Percentiles rank a stretch among this genome's conserved stretches.
Conservation (phyloP, 64 coral and sea anemone genomes). For the Hydrozoanthus tunicans region DNA sequence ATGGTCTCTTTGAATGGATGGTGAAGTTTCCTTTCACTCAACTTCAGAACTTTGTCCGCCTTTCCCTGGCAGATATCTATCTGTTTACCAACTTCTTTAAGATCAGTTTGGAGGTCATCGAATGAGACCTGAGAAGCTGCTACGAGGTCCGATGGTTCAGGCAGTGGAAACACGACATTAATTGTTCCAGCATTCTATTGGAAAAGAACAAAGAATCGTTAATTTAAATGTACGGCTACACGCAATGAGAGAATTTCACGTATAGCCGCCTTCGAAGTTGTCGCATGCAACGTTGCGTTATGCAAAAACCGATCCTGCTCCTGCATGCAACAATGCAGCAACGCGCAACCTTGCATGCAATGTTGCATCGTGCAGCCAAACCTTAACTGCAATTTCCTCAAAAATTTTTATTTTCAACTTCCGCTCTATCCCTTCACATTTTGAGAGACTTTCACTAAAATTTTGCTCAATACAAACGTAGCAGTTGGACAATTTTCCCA, state of each 20-base stretch:
- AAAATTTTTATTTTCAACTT: neutral
- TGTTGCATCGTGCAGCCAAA: no score
- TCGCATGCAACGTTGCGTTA: no score
- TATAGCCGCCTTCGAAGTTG: no score
- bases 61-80: slow-evolving; percentile 73
- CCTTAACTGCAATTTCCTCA: no score
- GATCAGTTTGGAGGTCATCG: slow-evolving; percentile 76
- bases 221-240: neutral
- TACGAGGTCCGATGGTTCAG: slow-evolving; percentile 81
- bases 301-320: no score
- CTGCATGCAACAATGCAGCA: no score
- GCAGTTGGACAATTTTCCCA: no score
- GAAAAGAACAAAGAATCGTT: neutral
- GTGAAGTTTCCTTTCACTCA: slow-evolving; percentile 44
- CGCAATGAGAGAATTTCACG: no score
- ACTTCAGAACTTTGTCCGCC: slow-evolving; percentile 61
- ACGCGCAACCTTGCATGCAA: no score
- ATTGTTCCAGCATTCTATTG: slow-evolving; percentile 89
- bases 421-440: neutral
- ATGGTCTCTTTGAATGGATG: slow-evolving; percentile 74
- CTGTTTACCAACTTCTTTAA: slow-evolving; percentile 63
- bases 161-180: slow-evolving; percentile 75
- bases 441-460: neutral
- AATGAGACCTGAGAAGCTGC: slow-evolving; percentile 84
- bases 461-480: no score